Evolutionary conservation across 92 coral and sea anemone species (phyloP), one percentile per base, ranked within the genome.

Genomic region (Hydrozoanthus gracilis): DNA sequence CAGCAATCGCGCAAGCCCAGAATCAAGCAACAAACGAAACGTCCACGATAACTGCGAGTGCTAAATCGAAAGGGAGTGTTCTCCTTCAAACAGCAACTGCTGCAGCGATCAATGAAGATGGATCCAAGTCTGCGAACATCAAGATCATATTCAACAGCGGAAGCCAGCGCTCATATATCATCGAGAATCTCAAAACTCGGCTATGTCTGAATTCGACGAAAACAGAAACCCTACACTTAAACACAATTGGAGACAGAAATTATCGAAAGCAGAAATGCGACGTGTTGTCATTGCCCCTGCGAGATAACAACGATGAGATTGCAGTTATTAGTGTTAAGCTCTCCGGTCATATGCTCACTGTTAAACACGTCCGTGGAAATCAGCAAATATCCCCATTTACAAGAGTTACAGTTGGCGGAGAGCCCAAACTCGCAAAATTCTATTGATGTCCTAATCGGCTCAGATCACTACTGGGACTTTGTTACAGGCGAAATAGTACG

Each of bases 391-490:
- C 89, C 86, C 46, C 92, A 89, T 84, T 78, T 92, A 27, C 92
- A 78, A 1, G 87, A 75, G 4, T 66, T 89, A 39, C 64, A 83
- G 7, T 69, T 92, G 46, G 92, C 92, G 3, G 93, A 86, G 54
- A 67, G 76, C 78, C 78, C 77, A 18, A 77, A 87, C 39, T 73
- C 89, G 44, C 51, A 78, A 18, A 86, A 92, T 18, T 11, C 82
- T 2, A 78, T 89, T 5, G 93, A 90, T 73, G 82, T 91, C 15
- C 87, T 93, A 12, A 91, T 93, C 14, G 93, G 96, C 3, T 88
- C 93, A 0, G 96, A 88, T 79, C 27, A 93, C 76, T 93, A 93
- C 52, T 93, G 92, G 96, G 88, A 88, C 76, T 73, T 93, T 45
- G 89, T 93, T 4, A 65, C 67, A 4, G 86, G 76, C 48, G 88